Conservation (phyloP, 2,113 vertebrate genomes). For the Cnemophilus loriae region DNA sequence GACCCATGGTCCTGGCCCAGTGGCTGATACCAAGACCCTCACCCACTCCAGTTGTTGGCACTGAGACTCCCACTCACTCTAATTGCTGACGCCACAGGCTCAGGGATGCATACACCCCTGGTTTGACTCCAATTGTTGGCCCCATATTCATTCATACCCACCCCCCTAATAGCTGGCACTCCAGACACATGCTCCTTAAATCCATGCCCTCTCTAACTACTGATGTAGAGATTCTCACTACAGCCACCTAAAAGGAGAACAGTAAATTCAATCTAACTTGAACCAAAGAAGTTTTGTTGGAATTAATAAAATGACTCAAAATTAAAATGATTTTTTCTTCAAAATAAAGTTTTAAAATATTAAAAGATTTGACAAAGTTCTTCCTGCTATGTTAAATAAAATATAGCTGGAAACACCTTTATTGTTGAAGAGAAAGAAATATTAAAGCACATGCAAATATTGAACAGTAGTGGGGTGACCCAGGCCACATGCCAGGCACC, state of each 20-base stretch:
- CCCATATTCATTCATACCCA: neutral
- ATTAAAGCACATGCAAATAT: neutral
- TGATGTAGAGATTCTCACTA: neutral
- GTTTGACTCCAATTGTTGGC: neutral
- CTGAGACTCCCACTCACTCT: neutral
- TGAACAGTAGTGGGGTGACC: neutral
- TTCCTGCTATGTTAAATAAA: neutral
- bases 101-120: neutral
- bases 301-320: neutral
- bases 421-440: neutral
- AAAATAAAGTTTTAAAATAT: neutral
- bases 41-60: neutral
- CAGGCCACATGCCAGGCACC: no score
- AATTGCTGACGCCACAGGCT: neutral
- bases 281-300: neutral
- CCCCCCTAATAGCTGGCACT: neutral
- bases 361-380: neutral
- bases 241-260: neutral
- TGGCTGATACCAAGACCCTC: neutral
- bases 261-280: neutral
- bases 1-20: neutral
- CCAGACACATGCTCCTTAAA: neutral
- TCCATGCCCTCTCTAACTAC: neutral
- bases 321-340: neutral
- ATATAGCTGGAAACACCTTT: neutral